Conservation (phyloP, 2,888 invertebrate genomes). For the Chymomyza fuscimana region DNA sequence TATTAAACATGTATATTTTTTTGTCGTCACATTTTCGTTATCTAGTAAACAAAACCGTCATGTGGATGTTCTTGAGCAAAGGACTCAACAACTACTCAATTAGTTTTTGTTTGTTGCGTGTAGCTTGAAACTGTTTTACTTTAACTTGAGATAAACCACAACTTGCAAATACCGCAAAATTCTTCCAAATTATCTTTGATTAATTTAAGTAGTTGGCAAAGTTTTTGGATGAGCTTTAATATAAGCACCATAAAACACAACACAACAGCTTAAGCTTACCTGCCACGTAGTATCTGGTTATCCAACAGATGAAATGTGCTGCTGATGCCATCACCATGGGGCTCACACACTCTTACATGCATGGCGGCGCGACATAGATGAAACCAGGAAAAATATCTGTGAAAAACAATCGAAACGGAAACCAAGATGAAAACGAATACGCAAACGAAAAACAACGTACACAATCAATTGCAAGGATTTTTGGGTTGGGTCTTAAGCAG, state of each 20-base stretch:
- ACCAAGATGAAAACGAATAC: not conserved
- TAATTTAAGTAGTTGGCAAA: not conserved
- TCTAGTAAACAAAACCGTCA: not conserved
- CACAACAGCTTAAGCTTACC: slow-evolving; percentile 73
- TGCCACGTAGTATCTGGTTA: slow-evolving; percentile 81
- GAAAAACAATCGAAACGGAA: slow-evolving; percentile 35
- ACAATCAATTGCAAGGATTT: not conserved
- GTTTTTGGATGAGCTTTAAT: not conserved
- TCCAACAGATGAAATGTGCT: slow-evolving; percentile 82
- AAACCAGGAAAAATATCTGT: slow-evolving; percentile 83
- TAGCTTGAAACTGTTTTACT: not conserved
- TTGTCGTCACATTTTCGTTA: too few relatives aligned
- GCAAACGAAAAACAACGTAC: not conserved
- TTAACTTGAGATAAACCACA: not conserved
- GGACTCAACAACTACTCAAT: not conserved
- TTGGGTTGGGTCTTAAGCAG: not conserved
- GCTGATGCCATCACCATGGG: slow-evolving; percentile 83
- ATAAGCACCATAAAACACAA: not conserved
- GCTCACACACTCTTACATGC: slow-evolving; percentile 82
- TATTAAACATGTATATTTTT: too few relatives aligned
- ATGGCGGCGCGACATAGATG: slow-evolving; percentile 82
- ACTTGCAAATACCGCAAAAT: not conserved
- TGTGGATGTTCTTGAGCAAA: too few relatives aligned
- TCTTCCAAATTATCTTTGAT: not conserved
- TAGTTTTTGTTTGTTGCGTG: not conserved